Conservation (phyloP, 2,113 vertebrate genomes). For the Terrapene triunguis region DNA sequence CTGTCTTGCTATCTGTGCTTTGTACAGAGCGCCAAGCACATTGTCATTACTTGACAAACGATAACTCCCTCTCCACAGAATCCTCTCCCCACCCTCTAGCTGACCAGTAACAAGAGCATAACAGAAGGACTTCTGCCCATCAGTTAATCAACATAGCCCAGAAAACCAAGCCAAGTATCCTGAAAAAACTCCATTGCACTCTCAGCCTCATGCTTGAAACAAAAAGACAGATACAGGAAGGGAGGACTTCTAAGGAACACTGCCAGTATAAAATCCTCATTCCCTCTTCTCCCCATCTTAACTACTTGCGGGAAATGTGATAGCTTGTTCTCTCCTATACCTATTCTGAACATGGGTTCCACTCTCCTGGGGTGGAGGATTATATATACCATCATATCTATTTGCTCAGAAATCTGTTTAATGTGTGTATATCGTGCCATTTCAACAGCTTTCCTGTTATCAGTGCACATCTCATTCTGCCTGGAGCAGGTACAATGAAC, state of each 20-base stretch:
- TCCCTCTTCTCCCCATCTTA: conserved; percentile 18
- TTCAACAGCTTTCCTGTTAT: background rate
- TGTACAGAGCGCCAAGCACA: background rate
- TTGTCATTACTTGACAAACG: background rate
- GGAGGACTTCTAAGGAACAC: background rate
- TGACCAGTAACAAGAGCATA: background rate
- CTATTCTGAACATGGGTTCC: background rate
- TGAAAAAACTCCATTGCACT: conserved; percentile 11
- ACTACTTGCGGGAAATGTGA: background rate
- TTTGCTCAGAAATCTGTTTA: background rate
- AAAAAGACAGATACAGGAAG: background rate
- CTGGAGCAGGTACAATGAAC: background rate
- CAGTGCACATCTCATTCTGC: background rate
- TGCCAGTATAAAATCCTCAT: background rate
- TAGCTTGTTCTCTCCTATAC: background rate
- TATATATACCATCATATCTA: background rate
- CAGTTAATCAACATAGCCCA: background rate
- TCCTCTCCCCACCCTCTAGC: background rate
- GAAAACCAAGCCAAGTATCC: conserved; percentile 25
- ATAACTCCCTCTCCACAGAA: conserved; percentile 4
- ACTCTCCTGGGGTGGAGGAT: background rate
- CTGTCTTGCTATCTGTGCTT: background rate
- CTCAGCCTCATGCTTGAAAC: conserved; percentile 1
- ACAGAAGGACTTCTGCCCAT: background rate
- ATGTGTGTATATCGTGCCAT: background rate